These are phyloP conservation scores for Cryptotermes secundus DNA, from an alignment of 1,140 invertebrate species.

Conservation along the genomic window DNA sequence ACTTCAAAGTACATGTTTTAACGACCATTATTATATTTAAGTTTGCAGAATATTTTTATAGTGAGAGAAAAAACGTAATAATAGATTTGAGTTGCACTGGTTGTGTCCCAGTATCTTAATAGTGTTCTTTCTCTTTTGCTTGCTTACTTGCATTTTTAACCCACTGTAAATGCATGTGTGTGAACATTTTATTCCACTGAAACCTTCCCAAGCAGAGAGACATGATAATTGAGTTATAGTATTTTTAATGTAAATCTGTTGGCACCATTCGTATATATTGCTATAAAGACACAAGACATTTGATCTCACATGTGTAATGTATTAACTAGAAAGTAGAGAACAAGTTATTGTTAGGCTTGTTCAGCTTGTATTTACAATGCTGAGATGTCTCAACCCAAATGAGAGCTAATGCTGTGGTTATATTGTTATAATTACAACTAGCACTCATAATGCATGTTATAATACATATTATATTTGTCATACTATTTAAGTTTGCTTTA, in stretches of 20 bases:
- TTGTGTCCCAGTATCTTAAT: neutral
- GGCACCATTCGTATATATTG: neutral
- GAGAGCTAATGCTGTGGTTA: too few relatives aligned
- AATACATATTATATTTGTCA: too few relatives aligned
- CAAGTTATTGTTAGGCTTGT: neutral
- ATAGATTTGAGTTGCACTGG: slow-evolving; percentile 11
- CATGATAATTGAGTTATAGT: neutral
- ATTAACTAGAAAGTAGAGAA: neutral
- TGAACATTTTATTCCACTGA: neutral
- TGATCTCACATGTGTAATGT: neutral
- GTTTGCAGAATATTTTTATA: too few relatives aligned
- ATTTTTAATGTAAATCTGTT: neutral
- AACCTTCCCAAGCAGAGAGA: neutral
- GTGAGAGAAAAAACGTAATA: too few relatives aligned
- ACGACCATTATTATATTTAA: too few relatives aligned
- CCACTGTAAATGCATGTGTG: neutral
- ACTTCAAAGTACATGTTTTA: too few relatives aligned
- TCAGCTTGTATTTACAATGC: neutral
- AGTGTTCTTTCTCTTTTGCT: neutral
- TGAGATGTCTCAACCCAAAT: neutral
- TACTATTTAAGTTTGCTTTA: too few relatives aligned
- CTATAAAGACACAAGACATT: too few relatives aligned
- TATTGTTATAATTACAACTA: too few relatives aligned
- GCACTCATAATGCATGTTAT: too few relatives aligned
- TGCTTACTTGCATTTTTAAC: neutral